Base-by-base conservation (phyloP, 2,888 invertebrate species). In the Mamestra brassicae region DNA sequence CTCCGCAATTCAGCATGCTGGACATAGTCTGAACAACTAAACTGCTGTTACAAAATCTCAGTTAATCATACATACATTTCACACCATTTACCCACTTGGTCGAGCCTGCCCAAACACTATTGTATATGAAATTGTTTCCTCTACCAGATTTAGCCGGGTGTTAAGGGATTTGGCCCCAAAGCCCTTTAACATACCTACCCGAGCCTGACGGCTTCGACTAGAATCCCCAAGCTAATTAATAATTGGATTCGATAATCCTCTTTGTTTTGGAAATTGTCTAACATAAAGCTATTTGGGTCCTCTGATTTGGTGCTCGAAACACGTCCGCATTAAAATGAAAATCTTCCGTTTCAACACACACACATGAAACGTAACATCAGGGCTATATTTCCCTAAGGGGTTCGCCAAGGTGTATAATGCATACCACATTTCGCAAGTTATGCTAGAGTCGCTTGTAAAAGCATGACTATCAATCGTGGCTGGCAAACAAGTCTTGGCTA, bases 231-330 rank as follows among this genome's bases (percentile, higher is more conserved):
- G 76, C 81, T 82, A 82, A 82, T 82, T 84, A 82, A 84, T 82
- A 80, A 80, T 84, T 84, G 76, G 69, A 76, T 76, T 70, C 81
- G 67, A 84, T 82, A 82, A 82, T 80, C 81, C 69, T 72, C 69
- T 84, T 84, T 82, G 81, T 84, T 77, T 78, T 70, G 36, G 52
- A 67, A 84, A 74, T 74, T 67, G 62, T 74, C 70, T 52, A 66
- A 74, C 70, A 67, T 80, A 64, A 77, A 74, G 66, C 60, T 65
- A 57, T 68, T 54, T 75, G 15, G 36, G 36, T 38, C 58, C n/a
- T 6, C 11, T 36, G 50, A 42, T 52, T 79, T 38, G 57, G 7
- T 52, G 36, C 10, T 54, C 38, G 10, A 26, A 73, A 65, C 60
- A 65, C 74, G 60, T 64, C 5, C 13, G 11, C 3, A 55, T 61